Base-by-base conservation (phyloP, 2,113 vertebrate species). In the Catharus bicknelli region DNA sequence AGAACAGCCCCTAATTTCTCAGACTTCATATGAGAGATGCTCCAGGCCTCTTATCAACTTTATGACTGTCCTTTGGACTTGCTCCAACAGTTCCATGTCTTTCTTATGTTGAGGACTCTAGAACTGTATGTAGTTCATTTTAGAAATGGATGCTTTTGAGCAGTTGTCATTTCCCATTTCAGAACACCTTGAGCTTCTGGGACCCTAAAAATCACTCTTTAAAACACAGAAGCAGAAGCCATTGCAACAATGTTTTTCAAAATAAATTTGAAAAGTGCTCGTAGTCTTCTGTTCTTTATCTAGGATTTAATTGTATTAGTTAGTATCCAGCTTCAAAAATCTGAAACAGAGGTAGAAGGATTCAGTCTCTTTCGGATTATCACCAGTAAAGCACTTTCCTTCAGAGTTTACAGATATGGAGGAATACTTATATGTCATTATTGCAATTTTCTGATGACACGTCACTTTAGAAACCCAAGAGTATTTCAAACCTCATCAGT, bases 241-340 rank as follows among this genome's bases (percentile, higher is more conserved):
- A 23, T 54, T 76, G 79, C 25, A 62, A 25, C 15, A 88, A 50
- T 55, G 12, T 0, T 70, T 17, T 83, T n/a, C 34, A 74, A 64
- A 38, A 61, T n/a, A 63, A 83, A 72, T 62, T 72, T 96, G 72
- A 81, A 84, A 93, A 92, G 75, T 13, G 50, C n/a, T 92, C 45
- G 93, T 91, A 92, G 79, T 74, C 67, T 90, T 78, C 38, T 11
- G 8, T 69, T 78, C 48, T 96, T 95, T 90, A 93, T 57, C 22
- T 5, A 69, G 75, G 82, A 88, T 95, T 84, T 96, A 86, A 87
- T 94, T 84, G 91, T 70, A 87, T 94, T 95, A 94, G 96, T 95
- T 94, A 73, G 16, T 34, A 64, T 90, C 55, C 62, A 93, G 75
- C 64, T 95, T 90, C 84, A 90, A 92, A 94, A 95, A 84, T 63